Evolutionary conservation across 2,113 vertebrate species (phyloP).

Genomic region (Corapipo altera): DNA sequence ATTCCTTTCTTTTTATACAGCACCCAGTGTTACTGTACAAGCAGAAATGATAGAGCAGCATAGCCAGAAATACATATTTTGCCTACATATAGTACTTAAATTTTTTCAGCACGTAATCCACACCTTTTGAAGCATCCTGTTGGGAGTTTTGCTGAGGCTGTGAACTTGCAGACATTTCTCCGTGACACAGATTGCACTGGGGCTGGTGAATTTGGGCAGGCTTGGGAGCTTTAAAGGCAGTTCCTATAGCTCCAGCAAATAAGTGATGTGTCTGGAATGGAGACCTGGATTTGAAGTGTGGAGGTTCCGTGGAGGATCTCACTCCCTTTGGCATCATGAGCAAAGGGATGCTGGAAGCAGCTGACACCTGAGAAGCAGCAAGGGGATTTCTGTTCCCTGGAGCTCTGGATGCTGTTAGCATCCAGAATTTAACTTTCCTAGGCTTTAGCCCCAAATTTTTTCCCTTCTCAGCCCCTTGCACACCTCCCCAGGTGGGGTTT

Average conservation of each 20-base stretch:
- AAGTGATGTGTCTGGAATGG: background rate
- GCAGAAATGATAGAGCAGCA: slow-evolving; percentile 47
- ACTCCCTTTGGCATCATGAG: background rate
- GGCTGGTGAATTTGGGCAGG: background rate
- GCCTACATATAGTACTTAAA: background rate
- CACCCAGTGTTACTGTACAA: background rate
- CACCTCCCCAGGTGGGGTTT: background rate
- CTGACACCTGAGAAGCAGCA: accelerated
- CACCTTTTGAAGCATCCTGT: background rate
- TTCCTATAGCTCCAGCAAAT: background rate
- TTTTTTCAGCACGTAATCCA: background rate
- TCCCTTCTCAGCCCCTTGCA: background rate
- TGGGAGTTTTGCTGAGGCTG: background rate
- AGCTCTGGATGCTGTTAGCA: background rate
- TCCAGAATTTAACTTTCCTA: background rate
- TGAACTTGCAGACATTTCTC: background rate
- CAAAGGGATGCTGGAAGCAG: background rate
- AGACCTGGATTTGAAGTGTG: accelerated
- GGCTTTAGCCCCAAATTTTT: background rate
- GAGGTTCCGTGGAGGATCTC: background rate
- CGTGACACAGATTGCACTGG: accelerated
- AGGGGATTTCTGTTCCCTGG: background rate
- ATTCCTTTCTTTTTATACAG: slow-evolving; percentile 59
- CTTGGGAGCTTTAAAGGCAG: background rate
- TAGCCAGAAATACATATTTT: background rate